phyloP scores from a whole-genome alignment of 2,888 invertebrate genomes.

The Brachyptera risi region DNA sequence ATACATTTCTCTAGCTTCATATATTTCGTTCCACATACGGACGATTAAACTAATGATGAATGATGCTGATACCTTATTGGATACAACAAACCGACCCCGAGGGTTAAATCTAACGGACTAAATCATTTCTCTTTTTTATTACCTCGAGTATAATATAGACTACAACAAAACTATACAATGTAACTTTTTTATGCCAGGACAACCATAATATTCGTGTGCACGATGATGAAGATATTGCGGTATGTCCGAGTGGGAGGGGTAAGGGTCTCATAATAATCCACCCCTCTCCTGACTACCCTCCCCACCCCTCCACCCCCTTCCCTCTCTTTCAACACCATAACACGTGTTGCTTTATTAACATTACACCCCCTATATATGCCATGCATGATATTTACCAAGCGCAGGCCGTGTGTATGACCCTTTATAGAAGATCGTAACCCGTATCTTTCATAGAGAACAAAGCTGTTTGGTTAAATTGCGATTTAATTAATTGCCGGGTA shows the following conservation, averaged over 20 bases:
- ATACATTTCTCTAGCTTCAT: constrained; percentile 9
- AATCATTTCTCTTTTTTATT: constrained; percentile 4
- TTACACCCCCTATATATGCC: too few relatives aligned
- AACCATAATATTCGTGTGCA: not conserved
- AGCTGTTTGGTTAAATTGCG: too few relatives aligned
- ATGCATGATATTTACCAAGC: too few relatives aligned
- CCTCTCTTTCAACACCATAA: not conserved
- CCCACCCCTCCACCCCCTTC: not conserved
- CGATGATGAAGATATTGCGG: constrained; percentile 10
- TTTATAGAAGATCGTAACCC: too few relatives aligned
- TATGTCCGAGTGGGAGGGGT: not conserved
- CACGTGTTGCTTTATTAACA: constrained; percentile 19
- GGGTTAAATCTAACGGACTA: constrained; percentile 15
- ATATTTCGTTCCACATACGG: not conserved
- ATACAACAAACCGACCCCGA: not conserved
- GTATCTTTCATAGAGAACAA: too few relatives aligned
- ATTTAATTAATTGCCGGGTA: too few relatives aligned
- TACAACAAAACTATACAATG: constrained; percentile 2
- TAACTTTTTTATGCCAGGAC: constrained; percentile 6
- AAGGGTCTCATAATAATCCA: not conserved
- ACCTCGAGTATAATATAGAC: too few relatives aligned
- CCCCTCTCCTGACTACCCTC: not conserved
- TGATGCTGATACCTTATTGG: not conserved
- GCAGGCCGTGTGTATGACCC: not conserved
- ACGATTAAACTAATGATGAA: constrained; percentile 15